Evolutionary conservation across 2,888 invertebrate genomes (phyloP), one percentile per base, ranked within the genome.

Genomic region (Blastobasis adustella): DNA sequence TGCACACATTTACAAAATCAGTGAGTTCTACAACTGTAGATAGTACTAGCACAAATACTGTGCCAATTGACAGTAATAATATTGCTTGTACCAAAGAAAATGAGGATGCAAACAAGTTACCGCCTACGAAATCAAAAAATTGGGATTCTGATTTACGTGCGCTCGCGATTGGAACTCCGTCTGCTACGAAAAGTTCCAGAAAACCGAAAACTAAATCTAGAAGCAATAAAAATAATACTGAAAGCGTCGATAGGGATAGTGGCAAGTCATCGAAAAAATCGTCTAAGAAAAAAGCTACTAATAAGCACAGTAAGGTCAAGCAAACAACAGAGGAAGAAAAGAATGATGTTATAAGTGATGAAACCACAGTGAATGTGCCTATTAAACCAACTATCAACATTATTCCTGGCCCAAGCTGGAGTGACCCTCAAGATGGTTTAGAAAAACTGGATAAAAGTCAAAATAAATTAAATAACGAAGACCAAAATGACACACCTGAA

Each of bases 61-160:
- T 46, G 57, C 36, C 59, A 49, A 60, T 58, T 37, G 56, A 60
- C 43, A 58, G 60, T 45, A 59, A 60, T 41, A 63, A 51, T 56
- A 60, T 58, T 39, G 51, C 56, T 40, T 59, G 64, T 40, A 49
- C 54, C 5, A 71, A 67, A 52, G 69, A 69, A 56, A 69, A 62
- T 51, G 59, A 56, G 38, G 55, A 45, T 49, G 54, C 55, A 49
- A 52, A 52, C 37, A 65, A 62, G 60, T 55, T 50, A 9, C 61
- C 57, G 36, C 10, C 38, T 48, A 58, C 51, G 41, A 74, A 69
- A 49, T 79, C 70, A 61, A 57, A 37, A 7, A 76, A 82, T 58
- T 87, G 87, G 88, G 87, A 87, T 63, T 69, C 79, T 4, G 79
- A 85, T 57, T 67, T 88, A 54, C 78, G 87, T 23, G 75, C 71